A percentile compares a stretch with the other conserved stretches of the same genome.
Evolutionary conservation across 2,888 invertebrate genomes (phyloP).

Genomic region (Flexamia atlantica): DNA sequence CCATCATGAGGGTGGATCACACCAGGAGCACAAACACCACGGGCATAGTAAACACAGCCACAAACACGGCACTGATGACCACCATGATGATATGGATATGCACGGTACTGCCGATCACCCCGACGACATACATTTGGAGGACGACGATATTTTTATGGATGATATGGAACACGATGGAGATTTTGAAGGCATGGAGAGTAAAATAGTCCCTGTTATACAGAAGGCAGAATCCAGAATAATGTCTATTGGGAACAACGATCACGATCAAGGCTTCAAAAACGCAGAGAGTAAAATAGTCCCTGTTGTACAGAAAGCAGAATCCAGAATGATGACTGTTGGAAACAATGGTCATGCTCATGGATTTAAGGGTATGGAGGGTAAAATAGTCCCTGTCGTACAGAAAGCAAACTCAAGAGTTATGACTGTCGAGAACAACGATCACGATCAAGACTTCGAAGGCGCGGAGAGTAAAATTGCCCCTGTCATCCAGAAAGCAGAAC

Average conservation of each 20-base stretch:
- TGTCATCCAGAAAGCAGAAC: background rate
- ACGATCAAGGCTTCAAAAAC: slow-evolving; percentile 3
- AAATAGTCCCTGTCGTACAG: background rate
- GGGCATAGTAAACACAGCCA: slow-evolving; percentile 70
- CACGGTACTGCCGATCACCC: slow-evolving; percentile 11
- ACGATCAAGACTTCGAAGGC: slow-evolving; percentile 15
- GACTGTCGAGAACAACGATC: background rate
- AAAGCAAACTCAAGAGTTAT: background rate
- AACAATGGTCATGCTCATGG: background rate
- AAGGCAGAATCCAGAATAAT: background rate
- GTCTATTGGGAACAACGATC: background rate
- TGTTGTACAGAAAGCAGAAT: background rate
- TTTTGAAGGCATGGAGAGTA: slow-evolving; percentile 29
- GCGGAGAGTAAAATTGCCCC: background rate
- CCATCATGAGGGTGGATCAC: slow-evolving; percentile 66
- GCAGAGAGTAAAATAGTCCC: slow-evolving; percentile 1
- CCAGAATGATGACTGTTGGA: background rate
- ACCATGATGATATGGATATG: slow-evolving; percentile 68
- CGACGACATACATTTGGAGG: slow-evolving; percentile 55
- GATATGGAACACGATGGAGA: slow-evolving; percentile 5
- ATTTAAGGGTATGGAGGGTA: slow-evolving; percentile 27
- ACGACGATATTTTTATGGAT: background rate
- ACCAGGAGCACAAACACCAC: slow-evolving; percentile 68
- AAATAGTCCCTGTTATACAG: background rate
- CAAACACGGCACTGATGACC: slow-evolving; percentile 69